Percentiles rank a stretch among this genome's conserved stretches.
These are phyloP conservation scores for Trichacis sp. DNA, from an alignment of 2,888 invertebrate genomes.

Conservation along the genomic window DNA sequence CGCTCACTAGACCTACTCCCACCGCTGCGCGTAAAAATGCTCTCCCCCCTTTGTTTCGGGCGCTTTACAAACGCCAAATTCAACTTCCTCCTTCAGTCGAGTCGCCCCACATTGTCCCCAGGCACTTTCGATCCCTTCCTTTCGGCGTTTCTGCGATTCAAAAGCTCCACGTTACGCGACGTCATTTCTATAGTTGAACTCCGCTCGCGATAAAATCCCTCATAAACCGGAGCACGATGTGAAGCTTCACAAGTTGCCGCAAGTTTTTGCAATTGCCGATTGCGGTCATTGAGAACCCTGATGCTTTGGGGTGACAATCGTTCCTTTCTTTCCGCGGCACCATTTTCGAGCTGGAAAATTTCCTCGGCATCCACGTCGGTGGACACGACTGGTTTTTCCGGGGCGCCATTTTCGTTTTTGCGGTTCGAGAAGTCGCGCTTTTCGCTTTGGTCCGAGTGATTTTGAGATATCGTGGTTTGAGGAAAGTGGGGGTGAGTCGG, in stretches of 20 bases:
- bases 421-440: constrained; percentile 20
- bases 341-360: constrained; percentile 2
- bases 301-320: constrained; percentile 61
- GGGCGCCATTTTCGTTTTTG: constrained; percentile 14
- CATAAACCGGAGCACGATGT: constrained; percentile 41
- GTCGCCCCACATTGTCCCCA: background rate
- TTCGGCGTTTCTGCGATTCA: constrained; percentile 60
- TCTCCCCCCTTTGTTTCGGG: background rate
- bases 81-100: background rate
- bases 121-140: constrained; percentile 35
- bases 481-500: constrained; percentile 47
- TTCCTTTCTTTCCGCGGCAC: constrained; percentile 44
- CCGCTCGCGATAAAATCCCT: constrained; percentile 59
- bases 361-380: background rate
- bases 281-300: constrained; percentile 62
- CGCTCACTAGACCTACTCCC: no score
- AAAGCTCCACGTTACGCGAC: constrained; percentile 63
- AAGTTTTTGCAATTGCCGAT: constrained; percentile 60
- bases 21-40: constrained; percentile 41
- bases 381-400: no score
- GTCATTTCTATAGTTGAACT: constrained; percentile 65
- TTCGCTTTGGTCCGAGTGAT: constrained; percentile 61
- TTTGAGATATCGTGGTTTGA: constrained; percentile 65
- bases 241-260: constrained; percentile 58
- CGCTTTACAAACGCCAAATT: constrained; percentile 1